Percentiles rank a stretch among this genome's conserved stretches.
These are phyloP conservation scores for Lophius americanus DNA, from an alignment of 2,797 vertebrate species.

Conservation along the genomic window DNA sequence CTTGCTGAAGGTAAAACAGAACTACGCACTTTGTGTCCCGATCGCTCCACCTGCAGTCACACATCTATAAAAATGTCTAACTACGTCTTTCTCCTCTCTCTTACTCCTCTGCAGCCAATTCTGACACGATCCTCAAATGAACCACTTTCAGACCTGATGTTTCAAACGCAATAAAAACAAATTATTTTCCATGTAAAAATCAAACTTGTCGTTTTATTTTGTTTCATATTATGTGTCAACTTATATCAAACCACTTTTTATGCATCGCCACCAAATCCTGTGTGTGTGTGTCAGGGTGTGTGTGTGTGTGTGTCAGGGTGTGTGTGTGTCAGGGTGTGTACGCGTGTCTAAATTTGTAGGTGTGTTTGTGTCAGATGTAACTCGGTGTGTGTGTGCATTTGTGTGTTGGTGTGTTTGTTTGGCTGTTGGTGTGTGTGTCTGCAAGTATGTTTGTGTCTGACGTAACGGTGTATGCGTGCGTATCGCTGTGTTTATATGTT, in stretches of 20 bases:
- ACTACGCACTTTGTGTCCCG: background rate
- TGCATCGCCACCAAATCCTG: too few species aligned
- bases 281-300: background rate
- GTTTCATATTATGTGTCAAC: background rate
- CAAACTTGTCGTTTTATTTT: background rate
- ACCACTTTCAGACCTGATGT: slow-evolving; percentile 26
- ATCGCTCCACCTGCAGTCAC: background rate
- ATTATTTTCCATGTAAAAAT: slow-evolving; percentile 52
- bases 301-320: background rate
- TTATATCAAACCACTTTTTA: too few species aligned
- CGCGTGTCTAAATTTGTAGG: background rate
- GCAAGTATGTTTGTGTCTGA: too few species aligned
- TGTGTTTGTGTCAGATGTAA: too few species aligned
- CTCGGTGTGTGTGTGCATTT: too few species aligned
- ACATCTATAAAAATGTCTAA: background rate
- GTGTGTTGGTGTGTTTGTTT: too few species aligned
- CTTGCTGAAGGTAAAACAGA: slow-evolving; percentile 86
- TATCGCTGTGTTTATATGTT: too few species aligned
- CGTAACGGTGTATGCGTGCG: too few species aligned
- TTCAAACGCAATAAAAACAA: slow-evolving; percentile 59
- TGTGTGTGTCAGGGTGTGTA: background rate
- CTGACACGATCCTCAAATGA: slow-evolving; percentile 84
- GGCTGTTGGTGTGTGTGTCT: too few species aligned
- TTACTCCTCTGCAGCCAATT: slow-evolving; percentile 71
- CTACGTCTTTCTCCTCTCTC: background rate